Conservation (phyloP, 2,797 vertebrate species). For the Neosilurus mollespiculum region DNA sequence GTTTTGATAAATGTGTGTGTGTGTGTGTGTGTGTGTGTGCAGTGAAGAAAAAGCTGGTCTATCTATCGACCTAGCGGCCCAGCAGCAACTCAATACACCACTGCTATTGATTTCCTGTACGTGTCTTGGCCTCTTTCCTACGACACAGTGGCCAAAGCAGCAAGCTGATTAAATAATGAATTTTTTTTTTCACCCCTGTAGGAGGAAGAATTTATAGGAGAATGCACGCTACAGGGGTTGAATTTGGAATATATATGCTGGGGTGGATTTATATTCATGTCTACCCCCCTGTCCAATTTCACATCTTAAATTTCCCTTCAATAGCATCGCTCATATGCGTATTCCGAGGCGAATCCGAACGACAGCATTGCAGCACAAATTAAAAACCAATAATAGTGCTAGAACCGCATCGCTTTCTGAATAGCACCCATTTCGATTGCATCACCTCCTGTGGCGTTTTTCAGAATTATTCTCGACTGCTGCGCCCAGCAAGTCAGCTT, state of each 20-base stretch:
- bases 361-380: slow-evolving; percentile 45
- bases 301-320: neutral
- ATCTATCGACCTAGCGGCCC: slow-evolving; percentile 45
- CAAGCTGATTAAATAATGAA: slow-evolving; percentile 44
- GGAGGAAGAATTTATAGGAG: neutral
- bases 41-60: slow-evolving; percentile 20
- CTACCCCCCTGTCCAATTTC: neutral
- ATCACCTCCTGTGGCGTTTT: neutral
- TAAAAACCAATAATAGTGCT: neutral
- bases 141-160: slow-evolving; percentile 61
- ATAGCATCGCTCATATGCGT: neutral
- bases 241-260: neutral
- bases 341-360: slow-evolving; percentile 37
- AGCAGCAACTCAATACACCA: slow-evolving; percentile 66
- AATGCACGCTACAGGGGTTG: neutral
- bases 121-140: slow-evolving; percentile 60
- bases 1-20: slow-evolving; percentile 39
- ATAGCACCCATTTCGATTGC: slow-evolving; percentile 7
- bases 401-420: neutral
- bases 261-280: neutral
- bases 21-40: slow-evolving; percentile 23
- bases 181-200: slow-evolving; percentile 26
- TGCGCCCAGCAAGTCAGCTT: neutral
- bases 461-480: neutral
- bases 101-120: slow-evolving; percentile 71